Conservation (phyloP, 2,797 vertebrate genomes). For the Hydrolagus colliei region DNA sequence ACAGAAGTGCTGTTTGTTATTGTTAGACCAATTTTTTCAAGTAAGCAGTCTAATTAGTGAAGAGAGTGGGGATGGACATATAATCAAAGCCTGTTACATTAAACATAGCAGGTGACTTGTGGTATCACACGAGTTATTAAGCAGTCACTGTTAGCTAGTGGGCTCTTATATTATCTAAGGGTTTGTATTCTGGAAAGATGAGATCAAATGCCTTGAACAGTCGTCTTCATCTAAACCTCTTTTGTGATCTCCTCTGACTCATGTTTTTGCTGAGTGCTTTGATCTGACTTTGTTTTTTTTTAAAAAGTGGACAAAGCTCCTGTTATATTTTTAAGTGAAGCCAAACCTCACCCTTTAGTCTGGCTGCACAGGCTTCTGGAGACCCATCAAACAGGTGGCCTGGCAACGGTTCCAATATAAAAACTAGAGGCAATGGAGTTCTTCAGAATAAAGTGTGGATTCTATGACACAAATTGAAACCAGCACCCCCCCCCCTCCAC, state of each 20-base stretch:
- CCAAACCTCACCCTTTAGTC: neutral
- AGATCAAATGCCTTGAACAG: too few relatives aligned
- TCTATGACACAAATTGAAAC: neutral
- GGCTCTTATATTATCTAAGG: neutral
- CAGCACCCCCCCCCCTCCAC: too few relatives aligned
- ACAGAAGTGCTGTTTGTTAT: slow-evolving; percentile 43
- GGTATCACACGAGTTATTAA: neutral
- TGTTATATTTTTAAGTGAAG: neutral
- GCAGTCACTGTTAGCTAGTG: neutral
- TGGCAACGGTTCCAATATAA: neutral
- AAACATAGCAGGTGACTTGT: neutral
- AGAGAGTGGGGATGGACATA: neutral
- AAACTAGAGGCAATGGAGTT: neutral
- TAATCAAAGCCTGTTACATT: neutral
- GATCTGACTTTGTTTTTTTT: neutral
- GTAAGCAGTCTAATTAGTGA: neutral
- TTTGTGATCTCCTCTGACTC: neutral
- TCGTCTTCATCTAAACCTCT: too few relatives aligned
- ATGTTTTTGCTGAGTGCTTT: neutral
- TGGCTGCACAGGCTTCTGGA: neutral
- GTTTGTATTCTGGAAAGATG: too few relatives aligned
- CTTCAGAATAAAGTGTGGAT: neutral
- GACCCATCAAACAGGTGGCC: neutral
- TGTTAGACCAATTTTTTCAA: neutral
- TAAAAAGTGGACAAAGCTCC: neutral